Evolutionary conservation across 1,140 invertebrate genomes (phyloP).

Genomic region (Neodiprion lecontei): DNA sequence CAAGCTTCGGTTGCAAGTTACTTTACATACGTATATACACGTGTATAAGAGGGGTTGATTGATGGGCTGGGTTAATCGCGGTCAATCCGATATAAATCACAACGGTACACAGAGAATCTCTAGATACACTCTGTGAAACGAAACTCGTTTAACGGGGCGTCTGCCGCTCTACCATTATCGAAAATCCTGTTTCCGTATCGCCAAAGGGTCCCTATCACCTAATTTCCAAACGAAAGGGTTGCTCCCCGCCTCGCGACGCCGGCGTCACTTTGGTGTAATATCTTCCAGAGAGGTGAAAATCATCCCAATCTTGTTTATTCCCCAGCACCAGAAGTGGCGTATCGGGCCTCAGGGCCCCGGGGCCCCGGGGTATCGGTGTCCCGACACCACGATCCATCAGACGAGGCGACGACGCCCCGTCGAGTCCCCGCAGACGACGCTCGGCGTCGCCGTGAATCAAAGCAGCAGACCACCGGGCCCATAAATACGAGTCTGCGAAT

Average conservation of each 20-base stretch:
- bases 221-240: conserved; percentile 2
- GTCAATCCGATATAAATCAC: conserved; percentile 4
- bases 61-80: neutral
- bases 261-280: neutral
- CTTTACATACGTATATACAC: too few species aligned
- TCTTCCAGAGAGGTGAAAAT: too few species aligned
- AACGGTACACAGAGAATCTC: neutral
- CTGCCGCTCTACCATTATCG: neutral
- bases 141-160: neutral
- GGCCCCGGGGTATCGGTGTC: neutral
- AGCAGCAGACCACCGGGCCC: neutral
- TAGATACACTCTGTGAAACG: too few species aligned
- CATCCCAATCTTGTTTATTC: too few species aligned
- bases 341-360: too few species aligned
- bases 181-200: neutral
- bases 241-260: neutral
- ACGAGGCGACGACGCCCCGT: neutral
- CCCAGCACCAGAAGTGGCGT: too few species aligned
- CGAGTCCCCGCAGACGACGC: neutral
- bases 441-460: conserved; percentile 3
- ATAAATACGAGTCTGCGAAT: neutral
- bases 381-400: neutral
- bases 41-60: neutral
- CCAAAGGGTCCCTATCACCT: neutral
- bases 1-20: too few species aligned